Evolutionary conservation across 2,797 vertebrate species (phyloP).

Genomic region (Hapalemur alaotrensis): DNA sequence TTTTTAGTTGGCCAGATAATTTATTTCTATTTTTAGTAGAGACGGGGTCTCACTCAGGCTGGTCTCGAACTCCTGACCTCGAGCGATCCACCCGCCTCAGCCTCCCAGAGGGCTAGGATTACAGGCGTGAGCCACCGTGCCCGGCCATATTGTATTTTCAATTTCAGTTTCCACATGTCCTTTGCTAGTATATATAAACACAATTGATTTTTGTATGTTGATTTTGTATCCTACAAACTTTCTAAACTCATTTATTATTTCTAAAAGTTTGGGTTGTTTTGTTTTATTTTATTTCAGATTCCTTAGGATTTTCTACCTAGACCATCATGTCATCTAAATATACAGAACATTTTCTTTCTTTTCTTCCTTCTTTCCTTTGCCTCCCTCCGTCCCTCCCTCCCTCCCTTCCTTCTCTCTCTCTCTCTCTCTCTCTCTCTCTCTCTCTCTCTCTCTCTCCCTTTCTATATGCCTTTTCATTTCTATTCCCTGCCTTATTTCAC

Average conservation of each 20-base stretch:
- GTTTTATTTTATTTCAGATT: neutral
- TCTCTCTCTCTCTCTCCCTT: fast-evolving
- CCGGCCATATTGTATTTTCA: neutral
- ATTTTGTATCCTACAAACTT: neutral
- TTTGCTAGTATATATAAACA: neutral
- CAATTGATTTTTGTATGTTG: neutral
- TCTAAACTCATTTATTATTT: neutral
- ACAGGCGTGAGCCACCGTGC: too few relatives aligned
- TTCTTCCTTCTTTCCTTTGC: neutral
- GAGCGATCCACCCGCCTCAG: too few relatives aligned
- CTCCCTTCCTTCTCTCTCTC: fast-evolving
- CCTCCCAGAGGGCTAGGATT: too few relatives aligned
- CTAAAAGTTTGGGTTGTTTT: neutral
- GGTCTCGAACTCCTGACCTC: too few relatives aligned
- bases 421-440: fast-evolving
- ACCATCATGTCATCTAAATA: neutral
- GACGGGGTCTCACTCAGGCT: too few relatives aligned
- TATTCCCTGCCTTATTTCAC: neutral
- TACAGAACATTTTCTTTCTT: neutral
- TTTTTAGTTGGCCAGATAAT: too few relatives aligned
- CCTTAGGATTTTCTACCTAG: neutral
- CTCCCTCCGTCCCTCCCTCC: fast-evolving
- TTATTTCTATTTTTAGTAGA: too few relatives aligned
- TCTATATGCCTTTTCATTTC: neutral
- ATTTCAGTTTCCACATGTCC: neutral